Percentiles rank a stretch among this genome's conserved stretches.
phyloP scores from a whole-genome alignment of 2,888 invertebrate species.

The Tetanocera ferruginea region DNA sequence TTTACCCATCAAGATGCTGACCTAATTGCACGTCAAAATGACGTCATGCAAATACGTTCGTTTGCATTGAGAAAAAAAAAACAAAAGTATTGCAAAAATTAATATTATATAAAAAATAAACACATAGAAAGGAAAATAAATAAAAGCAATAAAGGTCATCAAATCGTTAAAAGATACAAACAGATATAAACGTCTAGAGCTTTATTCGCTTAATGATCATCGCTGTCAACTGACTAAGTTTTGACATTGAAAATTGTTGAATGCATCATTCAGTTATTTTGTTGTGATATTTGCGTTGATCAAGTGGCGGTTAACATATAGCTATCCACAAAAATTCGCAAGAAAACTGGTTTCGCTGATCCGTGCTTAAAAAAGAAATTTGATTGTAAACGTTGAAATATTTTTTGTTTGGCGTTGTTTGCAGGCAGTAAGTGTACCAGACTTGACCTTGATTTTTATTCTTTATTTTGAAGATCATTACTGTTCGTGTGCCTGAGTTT shows the following conservation, averaged over 20 bases:
- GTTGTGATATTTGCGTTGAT: too few species aligned
- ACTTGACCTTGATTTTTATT: slow-evolving; percentile 6
- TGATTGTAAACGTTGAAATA: too few species aligned
- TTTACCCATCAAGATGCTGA: too few species aligned
- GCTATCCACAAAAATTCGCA: too few species aligned
- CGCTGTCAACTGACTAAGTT: slow-evolving; percentile 21
- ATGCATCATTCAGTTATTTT: not conserved
- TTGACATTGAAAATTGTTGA: slow-evolving; percentile 19
- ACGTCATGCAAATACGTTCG: not conserved
- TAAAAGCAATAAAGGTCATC: not conserved
- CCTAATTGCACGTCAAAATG: not conserved
- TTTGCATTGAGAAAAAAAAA: not conserved
- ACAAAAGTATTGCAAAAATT: not conserved
- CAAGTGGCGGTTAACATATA: too few species aligned
- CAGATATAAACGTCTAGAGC: not conserved
- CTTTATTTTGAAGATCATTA: not conserved
- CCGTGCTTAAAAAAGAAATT: too few species aligned
- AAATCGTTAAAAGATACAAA: not conserved
- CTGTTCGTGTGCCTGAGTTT: not conserved
- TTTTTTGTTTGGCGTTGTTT: not conserved
- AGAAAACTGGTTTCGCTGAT: too few species aligned
- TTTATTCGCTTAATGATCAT: not conserved
- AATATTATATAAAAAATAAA: not conserved
- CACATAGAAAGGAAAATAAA: not conserved
- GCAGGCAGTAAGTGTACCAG: not conserved